Evolutionary conservation across 2,797 vertebrate species (phyloP).

Genomic region (Tapera naevia): DNA sequence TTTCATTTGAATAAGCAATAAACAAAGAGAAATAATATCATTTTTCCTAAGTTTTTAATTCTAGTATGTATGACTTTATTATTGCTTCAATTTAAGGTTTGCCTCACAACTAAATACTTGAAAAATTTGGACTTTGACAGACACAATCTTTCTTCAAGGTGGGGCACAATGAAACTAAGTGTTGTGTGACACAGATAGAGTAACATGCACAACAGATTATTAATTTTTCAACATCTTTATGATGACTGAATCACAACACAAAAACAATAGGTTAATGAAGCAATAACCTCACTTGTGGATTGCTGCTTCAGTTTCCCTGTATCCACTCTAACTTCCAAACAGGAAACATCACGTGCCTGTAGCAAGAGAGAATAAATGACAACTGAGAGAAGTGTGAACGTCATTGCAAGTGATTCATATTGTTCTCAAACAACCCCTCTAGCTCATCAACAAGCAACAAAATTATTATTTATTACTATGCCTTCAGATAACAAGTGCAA

Average conservation of each 20-base stretch:
- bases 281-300: constrained; percentile 70
- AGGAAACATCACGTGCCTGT: constrained; percentile 76
- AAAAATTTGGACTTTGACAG: background rate
- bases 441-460: background rate
- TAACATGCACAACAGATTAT: background rate
- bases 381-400: background rate
- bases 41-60: background rate
- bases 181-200: background rate
- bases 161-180: background rate
- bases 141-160: background rate
- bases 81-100: background rate
- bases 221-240: background rate
- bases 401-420: background rate
- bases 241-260: background rate
- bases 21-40: background rate
- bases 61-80: background rate
- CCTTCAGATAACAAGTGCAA: background rate
- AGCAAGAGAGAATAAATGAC: background rate
- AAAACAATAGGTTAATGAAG: constrained; percentile 40
- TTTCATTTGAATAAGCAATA: background rate
- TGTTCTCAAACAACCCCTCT: background rate
- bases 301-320: constrained; percentile 42
- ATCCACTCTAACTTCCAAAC: constrained; percentile 73
- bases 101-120: background rate
- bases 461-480: background rate